These are phyloP conservation scores for Brachyopa scutellaris DNA, from an alignment of 2,888 invertebrate genomes.

Conservation along the genomic window DNA sequence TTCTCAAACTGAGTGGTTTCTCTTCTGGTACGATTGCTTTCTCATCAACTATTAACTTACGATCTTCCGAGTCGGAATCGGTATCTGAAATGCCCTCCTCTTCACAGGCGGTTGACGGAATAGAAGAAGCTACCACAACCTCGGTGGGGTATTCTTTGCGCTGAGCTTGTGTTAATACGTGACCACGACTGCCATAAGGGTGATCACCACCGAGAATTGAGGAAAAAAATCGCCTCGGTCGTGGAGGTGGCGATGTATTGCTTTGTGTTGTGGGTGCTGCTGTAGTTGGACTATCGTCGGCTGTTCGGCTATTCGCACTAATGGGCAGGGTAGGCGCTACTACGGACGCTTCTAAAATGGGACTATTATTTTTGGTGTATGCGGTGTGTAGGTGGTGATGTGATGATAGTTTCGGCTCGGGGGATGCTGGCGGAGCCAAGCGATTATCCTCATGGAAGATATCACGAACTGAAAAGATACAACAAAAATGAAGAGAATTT, in stretches of 20 bases:
- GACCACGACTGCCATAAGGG: constrained; percentile 90
- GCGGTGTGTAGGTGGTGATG: constrained; percentile 46
- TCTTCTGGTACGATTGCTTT: constrained; percentile 85
- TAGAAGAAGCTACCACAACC: constrained; percentile 71
- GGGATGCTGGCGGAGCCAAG: constrained; percentile 75
- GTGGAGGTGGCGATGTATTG: constrained; percentile 74
- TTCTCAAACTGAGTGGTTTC: constrained; percentile 85
- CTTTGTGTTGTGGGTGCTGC: constrained; percentile 24
- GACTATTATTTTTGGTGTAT: constrained; percentile 66
- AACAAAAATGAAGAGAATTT: constrained; percentile 3
- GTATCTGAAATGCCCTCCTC: constrained; percentile 75
- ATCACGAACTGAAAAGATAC: constrained; percentile 83
- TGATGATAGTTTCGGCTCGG: constrained; percentile 61
- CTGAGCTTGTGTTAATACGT: constrained; percentile 91
- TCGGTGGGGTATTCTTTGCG: constrained; percentile 88
- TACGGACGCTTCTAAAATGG: constrained; percentile 40
- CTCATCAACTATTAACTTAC: constrained; percentile 85
- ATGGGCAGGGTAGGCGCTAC: constrained; percentile 38
- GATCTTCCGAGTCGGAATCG: constrained; percentile 82
- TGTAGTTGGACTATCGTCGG: constrained; percentile 32
- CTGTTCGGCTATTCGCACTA: constrained; percentile 49
- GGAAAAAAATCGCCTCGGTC: constrained; percentile 88
- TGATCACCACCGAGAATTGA: constrained; percentile 91
- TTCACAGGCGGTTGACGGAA: constrained; percentile 32
- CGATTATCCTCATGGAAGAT: constrained; percentile 82